Percentiles rank a stretch among this genome's conserved stretches.
These are phyloP conservation scores for Athrips mouffetella DNA, from an alignment of 2,888 invertebrate species.

Conservation along the genomic window DNA sequence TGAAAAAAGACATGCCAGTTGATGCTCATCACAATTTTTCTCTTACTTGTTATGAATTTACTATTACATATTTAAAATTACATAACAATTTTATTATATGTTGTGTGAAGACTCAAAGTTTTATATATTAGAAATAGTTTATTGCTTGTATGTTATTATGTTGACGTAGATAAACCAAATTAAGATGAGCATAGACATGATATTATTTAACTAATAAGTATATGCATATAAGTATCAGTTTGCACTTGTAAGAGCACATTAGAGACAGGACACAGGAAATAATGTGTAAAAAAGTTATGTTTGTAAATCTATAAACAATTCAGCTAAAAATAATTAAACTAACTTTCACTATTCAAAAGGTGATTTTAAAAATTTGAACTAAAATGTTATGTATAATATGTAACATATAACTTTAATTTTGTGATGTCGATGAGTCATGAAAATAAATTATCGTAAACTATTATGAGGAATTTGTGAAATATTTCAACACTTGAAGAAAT, in stretches of 20 bases:
- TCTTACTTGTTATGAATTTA: slow-evolving; percentile 10
- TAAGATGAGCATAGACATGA: slow-evolving; percentile 61
- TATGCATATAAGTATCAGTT: slow-evolving; percentile 34
- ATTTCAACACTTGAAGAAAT: too few species aligned
- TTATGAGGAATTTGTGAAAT: not conserved
- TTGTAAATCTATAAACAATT: not conserved
- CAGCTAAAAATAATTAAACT: slow-evolving; percentile 1
- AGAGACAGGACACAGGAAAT: slow-evolving; percentile 34
- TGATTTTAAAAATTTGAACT: slow-evolving; percentile 30
- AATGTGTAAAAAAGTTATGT: not conserved
- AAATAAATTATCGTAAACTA: not conserved
- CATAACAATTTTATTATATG: slow-evolving; percentile 14
- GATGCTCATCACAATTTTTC: slow-evolving; percentile 65
- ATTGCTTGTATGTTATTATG: slow-evolving; percentile 17
- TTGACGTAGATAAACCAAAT: slow-evolving; percentile 32
- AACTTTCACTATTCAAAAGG: not conserved
- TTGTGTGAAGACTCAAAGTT: slow-evolving; percentile 6
- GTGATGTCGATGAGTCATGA: not conserved
- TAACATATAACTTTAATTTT: not conserved
- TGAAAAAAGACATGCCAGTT: slow-evolving; percentile 65
- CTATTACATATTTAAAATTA: slow-evolving; percentile 11
- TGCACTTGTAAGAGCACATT: slow-evolving; percentile 45
- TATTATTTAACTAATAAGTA: slow-evolving; percentile 27
- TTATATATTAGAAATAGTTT: slow-evolving; percentile 17
- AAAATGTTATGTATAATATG: not conserved